Percentiles rank a stretch among this genome's conserved stretches.
Conservation (phyloP, 1,140 invertebrate genomes). For the Neodiprion virginianus region DNA sequence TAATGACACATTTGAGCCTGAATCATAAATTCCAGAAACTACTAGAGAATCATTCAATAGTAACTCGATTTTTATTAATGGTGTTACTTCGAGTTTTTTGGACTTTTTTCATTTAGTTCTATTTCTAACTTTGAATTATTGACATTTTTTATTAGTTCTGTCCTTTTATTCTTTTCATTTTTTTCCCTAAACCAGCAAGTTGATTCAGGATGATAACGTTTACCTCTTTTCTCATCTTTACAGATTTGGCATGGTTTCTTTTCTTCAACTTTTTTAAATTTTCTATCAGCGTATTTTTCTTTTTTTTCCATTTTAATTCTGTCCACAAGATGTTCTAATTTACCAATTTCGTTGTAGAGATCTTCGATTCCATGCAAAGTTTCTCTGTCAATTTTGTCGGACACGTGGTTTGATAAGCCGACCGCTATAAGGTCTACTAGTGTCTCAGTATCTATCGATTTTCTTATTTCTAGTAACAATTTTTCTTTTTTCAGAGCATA, state of each 20-base stretch:
- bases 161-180: background rate
- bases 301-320: slow-evolving; percentile 10
- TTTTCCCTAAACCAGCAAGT: background rate
- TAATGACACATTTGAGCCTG: slow-evolving; percentile 29
- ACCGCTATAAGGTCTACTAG: slow-evolving; percentile 24
- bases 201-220: background rate
- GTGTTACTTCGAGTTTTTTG: background rate
- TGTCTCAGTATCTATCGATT: slow-evolving; percentile 23
- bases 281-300: background rate
- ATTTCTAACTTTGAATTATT: background rate
- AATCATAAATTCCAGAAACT: background rate
- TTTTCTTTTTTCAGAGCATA: slow-evolving; percentile 35
- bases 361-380: slow-evolving; percentile 17
- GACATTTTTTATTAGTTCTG: background rate
- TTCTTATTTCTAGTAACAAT: slow-evolving; percentile 25
- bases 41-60: background rate
- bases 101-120: background rate
- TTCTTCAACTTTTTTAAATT: background rate
- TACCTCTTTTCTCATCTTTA: background rate
- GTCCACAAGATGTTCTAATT: slow-evolving; percentile 22
- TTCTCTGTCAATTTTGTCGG: slow-evolving; percentile 26
- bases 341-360: slow-evolving; percentile 21
- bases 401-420: slow-evolving; percentile 28
- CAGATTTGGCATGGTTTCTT: background rate
- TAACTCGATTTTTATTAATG: background rate